Base-by-base conservation (phyloP, 2,888 invertebrate genomes). In the Eledone cirrhosa region DNA sequence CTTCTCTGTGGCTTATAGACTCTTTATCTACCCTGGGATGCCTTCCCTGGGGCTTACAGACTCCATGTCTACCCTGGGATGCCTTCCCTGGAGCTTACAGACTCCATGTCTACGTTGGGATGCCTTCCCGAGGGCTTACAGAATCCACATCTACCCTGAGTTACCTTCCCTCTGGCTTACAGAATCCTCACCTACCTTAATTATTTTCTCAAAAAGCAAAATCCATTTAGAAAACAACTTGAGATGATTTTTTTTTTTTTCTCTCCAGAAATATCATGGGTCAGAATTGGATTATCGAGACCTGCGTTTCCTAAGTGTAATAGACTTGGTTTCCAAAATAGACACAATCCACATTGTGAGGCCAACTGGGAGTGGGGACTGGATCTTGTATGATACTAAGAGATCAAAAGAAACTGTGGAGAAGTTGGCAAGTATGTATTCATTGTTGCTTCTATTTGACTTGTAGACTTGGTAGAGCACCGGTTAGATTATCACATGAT, bases 351-450 rank as follows among this genome's bases (percentile, higher is more conserved):
- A 81, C 11, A 84, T 87, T 22, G 85, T 84, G 74, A 81, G 88
- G 22, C 88, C 87, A 2, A 82, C 81, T 48, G 82, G 83, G 1
- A 82, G 84, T n/a, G 86, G 87, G 11, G 89, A 88, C 81, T 89
- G 88, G 88, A 77, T 85, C 41, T 79, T 88, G 47, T 85, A 81
- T 79, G 86, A 87, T 83, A 83, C 84, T 5, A 79, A 74, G 1
- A 33, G 22, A 22, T 48, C 78, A 27, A 24, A 47, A 7, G 67
- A 29, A 41, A 29, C 67, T 13, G 41, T 48, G 1, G 67, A 67
- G 48, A 65, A 29, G 29, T 19, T 63, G 5, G 63, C 78, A 79
- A 79, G 78, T 69, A 80, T 47, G 65, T 69, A 8, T 16, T 13
- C 27, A 19, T 69, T 29, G 29, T 29, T 11, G 67, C 27, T 67